phyloP scores from a whole-genome alignment of 2,113 vertebrate genomes.

The Agapornis roseicollis region DNA sequence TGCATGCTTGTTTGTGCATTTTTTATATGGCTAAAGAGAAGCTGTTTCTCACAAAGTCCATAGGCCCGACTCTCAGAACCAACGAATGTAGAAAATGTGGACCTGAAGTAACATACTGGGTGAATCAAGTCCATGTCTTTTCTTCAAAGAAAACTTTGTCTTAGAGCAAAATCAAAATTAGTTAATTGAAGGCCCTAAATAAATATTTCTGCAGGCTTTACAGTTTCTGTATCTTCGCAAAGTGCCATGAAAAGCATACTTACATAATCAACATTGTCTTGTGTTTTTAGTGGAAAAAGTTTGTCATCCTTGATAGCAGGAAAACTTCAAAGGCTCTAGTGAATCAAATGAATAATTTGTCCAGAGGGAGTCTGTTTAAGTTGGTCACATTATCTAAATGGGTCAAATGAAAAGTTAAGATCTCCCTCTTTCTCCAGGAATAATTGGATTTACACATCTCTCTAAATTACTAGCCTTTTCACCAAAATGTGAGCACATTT shows the following conservation, averaged over 20 bases:
- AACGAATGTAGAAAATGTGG: neutral
- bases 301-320: neutral
- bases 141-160: neutral
- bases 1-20: neutral
- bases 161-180: slow-evolving; percentile 13
- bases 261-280: neutral
- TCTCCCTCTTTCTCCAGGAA: neutral
- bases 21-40: neutral
- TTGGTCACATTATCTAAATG: slow-evolving; percentile 17
- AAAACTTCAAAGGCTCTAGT: slow-evolving; percentile 45
- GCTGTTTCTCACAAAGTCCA: neutral
- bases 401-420: slow-evolving; percentile 31
- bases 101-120: neutral
- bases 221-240: neutral
- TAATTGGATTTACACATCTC: slow-evolving; percentile 22
- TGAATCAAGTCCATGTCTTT: neutral
- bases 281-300: neutral
- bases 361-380: neutral
- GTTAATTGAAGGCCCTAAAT: neutral
- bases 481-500: neutral
- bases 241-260: neutral
- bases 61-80: neutral
- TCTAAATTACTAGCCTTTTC: neutral
- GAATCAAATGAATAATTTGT: slow-evolving; percentile 42
- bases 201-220: neutral